A percentile compares a stretch with the other conserved stretches of the same genome.
These are phyloP conservation scores for Syngnathus scovelli DNA, from an alignment of 2,113 vertebrate species.

Conservation along the genomic window DNA sequence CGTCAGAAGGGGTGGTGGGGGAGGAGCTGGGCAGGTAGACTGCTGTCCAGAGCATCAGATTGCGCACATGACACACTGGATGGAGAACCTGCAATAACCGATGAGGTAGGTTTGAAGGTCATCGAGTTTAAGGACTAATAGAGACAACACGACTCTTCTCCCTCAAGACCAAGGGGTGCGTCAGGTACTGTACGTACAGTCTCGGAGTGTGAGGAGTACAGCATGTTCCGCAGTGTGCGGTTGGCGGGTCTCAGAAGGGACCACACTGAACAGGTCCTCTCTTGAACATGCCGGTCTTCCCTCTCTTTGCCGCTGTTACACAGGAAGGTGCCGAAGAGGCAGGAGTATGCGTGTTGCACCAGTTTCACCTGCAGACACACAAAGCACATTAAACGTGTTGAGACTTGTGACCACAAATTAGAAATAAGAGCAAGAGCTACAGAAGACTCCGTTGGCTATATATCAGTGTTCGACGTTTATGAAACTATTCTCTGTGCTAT, in stretches of 20 bases:
- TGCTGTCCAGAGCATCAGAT: slow-evolving; percentile 94
- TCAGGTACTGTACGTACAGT: slow-evolving; percentile 70
- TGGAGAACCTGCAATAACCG: slow-evolving; percentile 81
- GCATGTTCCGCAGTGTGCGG: slow-evolving; percentile 90
- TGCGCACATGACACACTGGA: slow-evolving; percentile 94
- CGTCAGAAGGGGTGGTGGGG: slow-evolving; percentile 86
- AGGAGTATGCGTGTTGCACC: slow-evolving; percentile 97
- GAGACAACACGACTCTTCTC: background rate
- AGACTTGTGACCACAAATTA: slow-evolving; percentile 15
- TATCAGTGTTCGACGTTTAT: too few species aligned
- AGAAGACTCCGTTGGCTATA: background rate
- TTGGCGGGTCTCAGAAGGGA: slow-evolving; percentile 90
- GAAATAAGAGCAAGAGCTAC: slow-evolving; percentile 11
- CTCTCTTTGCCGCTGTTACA: slow-evolving; percentile 96
- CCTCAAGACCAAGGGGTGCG: background rate
- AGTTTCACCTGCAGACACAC: slow-evolving; percentile 82
- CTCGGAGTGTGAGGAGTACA: slow-evolving; percentile 94
- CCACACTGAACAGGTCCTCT: slow-evolving; percentile 95
- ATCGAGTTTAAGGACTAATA: background rate
- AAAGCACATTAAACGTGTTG: slow-evolving; percentile 19
- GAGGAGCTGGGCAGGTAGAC: slow-evolving; percentile 94
- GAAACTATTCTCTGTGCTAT: too few species aligned
- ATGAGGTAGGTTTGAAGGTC: background rate
- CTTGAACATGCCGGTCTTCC: slow-evolving; percentile 86
- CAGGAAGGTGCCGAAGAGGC: slow-evolving; percentile 98